Evolutionary conservation across 2,113 vertebrate genomes (phyloP).

Genomic region (Caranx ignobilis): DNA sequence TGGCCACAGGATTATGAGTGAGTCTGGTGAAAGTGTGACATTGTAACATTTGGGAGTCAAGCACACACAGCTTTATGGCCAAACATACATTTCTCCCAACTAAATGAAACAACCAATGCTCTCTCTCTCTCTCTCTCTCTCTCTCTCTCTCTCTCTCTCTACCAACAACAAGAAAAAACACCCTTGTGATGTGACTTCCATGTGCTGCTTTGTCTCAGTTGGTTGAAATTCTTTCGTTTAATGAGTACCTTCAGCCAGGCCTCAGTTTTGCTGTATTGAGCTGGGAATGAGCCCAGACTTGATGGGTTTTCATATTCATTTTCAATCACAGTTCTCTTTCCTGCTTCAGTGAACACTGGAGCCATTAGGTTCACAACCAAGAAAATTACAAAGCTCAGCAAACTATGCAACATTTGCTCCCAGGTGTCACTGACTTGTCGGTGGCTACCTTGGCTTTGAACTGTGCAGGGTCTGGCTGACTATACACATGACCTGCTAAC

Average conservation of each 20-base stretch:
- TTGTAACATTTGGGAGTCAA: background rate
- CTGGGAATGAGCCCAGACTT: background rate
- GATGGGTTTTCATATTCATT: background rate
- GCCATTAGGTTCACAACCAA: background rate
- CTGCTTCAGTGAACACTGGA: background rate
- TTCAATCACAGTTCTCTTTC: background rate
- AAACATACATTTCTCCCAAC: background rate
- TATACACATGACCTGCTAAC: constrained; percentile 79
- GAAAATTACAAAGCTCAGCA: background rate
- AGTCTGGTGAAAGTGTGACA: background rate
- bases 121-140: too few relatives aligned
- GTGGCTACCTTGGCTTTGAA: constrained; percentile 79
- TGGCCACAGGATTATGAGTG: too few relatives aligned
- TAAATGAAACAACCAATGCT: background rate
- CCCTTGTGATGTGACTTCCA: background rate
- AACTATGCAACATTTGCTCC: background rate
- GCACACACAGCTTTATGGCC: background rate
- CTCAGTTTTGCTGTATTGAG: background rate
- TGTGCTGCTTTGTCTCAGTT: background rate
- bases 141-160: background rate
- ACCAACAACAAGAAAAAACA: background rate
- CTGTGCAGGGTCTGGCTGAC: constrained; percentile 87
- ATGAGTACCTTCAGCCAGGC: background rate
- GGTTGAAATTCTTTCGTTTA: background rate
- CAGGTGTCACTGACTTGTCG: background rate